Base-by-base conservation (phyloP, 2,888 invertebrate species). In the Drosophila hamatofila region DNA sequence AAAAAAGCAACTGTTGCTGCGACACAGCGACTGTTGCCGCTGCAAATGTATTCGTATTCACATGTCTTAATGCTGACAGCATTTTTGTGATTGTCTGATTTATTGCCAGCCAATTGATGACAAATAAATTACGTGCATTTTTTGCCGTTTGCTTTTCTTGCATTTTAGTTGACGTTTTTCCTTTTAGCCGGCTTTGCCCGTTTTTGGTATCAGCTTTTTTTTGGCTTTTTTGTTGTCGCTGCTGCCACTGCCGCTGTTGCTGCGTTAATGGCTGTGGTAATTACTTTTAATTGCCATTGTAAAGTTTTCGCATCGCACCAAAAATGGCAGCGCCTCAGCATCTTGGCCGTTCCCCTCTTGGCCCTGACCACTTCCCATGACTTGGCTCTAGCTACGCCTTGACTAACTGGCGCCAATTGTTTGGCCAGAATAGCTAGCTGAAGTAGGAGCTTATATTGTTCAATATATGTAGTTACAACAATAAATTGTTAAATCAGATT, bases 21-120 rank as follows among this genome's bases (percentile, higher is more conserved):
- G 41, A 8, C 16, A 35, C 48, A 65, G 62, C 76, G 56, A 70
- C 75, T 52, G 62, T 57, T 68, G 52, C 48, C 30, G 74, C 44
- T 66, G 78, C 54, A 69, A 76, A 74, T 69, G 81, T 83, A 88
- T 83, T 84, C 82, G 84, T 81, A 87, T 88, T 88, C 87, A 85
- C 88, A 88, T 88, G 88, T 85, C 88, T 88, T 88, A 89, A 88
- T 89, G 90, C 83, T 90, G 90, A 91, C 91, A 91, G 81, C 91
- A 91, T 91, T 91, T 91, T 91, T 91, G 91, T 91, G 91, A 91
- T 91, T 91, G 90, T 81, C 89, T 91, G 91, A 91, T 91, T 91
- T 91, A 91, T 91, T 86, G 88, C 81, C 85, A 82, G 83, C 83
- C 90, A 91, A 90, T 90, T 83, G 91, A 85, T 86, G 83, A 85